Conservation (phyloP, 2,797 vertebrate genomes). For the Rhinichthys osculus region DNA sequence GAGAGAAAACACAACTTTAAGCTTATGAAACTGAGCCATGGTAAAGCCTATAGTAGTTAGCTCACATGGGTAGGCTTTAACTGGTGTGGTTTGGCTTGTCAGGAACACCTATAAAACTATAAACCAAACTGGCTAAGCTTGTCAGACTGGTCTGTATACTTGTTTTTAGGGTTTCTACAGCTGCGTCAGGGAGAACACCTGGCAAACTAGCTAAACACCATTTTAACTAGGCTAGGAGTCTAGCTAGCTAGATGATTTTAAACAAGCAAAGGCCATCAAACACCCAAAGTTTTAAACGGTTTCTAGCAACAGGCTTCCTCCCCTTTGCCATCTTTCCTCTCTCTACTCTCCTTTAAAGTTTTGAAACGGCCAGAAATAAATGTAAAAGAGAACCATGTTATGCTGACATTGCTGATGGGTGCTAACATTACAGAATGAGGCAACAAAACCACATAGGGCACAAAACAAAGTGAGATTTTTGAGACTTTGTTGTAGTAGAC, state of each 20-base stretch:
- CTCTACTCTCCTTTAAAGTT: not conserved
- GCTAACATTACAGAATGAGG: not conserved
- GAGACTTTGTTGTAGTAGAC: too few relatives aligned
- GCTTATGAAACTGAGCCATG: not conserved
- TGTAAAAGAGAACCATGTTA: not conserved
- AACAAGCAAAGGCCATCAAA: not conserved
- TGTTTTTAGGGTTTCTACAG: not conserved
- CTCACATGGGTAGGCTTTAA: not conserved
- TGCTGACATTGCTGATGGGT: not conserved
- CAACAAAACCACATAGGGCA: not conserved
- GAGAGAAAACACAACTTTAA: not conserved
- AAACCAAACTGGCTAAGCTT: not conserved
- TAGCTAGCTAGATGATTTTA: not conserved
- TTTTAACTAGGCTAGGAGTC: not conserved
- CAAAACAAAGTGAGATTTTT: not conserved
- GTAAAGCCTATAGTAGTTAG: not conserved
- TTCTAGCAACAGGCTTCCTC: not conserved
- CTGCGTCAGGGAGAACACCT: not conserved
- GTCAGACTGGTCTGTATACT: not conserved
- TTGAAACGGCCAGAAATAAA: not conserved
- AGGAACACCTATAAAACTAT: not conserved
- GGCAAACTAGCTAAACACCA: not conserved
- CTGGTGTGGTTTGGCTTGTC: not conserved
- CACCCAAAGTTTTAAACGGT: not conserved
- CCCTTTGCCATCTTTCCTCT: not conserved